Evolutionary conservation across 2,888 invertebrate species (phyloP).

Genomic region (Alcis repandata): DNA sequence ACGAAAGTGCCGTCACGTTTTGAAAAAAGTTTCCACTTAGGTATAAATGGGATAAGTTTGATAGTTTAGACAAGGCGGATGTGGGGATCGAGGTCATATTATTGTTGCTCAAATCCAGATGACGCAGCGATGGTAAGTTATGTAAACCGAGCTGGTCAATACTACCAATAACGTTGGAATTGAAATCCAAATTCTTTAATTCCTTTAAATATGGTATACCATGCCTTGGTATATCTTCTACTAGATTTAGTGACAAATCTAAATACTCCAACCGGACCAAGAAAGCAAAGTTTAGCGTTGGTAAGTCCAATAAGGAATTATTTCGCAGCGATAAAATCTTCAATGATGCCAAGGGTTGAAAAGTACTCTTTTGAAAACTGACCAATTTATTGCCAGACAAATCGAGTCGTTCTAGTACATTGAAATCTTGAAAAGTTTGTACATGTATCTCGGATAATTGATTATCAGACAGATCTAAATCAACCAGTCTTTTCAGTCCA

Average conservation of each 20-base stretch:
- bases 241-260: constrained; percentile 92
- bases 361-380: constrained; percentile 90
- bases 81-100: constrained; percentile 93
- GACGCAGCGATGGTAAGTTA: constrained; percentile 90
- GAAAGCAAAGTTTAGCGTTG: constrained; percentile 89
- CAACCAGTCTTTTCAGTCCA: constrained; percentile 89
- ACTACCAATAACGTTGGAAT: constrained; percentile 91
- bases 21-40: constrained; percentile 93
- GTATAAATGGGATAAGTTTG: constrained; percentile 91
- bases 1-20: constrained; percentile 91
- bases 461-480: constrained; percentile 92
- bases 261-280: constrained; percentile 90
- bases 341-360: constrained; percentile 90
- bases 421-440: constrained; percentile 92
- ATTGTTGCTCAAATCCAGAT: constrained; percentile 93
- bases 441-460: constrained; percentile 90
- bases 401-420: constrained; percentile 90
- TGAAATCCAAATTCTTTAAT: constrained; percentile 89
- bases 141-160: constrained; percentile 91
- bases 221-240: constrained; percentile 90
- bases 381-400: constrained; percentile 92
- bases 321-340: constrained; percentile 91
- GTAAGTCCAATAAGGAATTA: constrained; percentile 93
- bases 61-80: constrained; percentile 91
- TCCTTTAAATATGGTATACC: constrained; percentile 91